Conservation (phyloP, 2,888 invertebrate species). For the Apamea crenata region DNA sequence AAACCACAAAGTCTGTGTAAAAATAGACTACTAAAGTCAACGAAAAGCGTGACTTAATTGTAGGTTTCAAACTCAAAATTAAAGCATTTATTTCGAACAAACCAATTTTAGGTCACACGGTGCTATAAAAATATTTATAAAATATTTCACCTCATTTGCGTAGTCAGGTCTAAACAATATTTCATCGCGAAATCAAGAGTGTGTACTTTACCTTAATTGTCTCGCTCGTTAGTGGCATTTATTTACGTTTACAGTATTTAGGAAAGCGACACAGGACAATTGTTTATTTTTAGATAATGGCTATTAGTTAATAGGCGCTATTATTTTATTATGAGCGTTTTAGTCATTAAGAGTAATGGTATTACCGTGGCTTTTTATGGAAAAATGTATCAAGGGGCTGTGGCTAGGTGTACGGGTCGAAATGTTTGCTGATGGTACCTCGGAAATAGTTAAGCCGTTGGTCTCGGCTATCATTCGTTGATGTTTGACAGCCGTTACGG, state of each 20-base stretch:
- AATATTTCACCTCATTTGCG: slow-evolving; percentile 11
- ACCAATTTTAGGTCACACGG: not conserved
- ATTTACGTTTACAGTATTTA: slow-evolving; percentile 30
- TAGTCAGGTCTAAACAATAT: slow-evolving; percentile 32
- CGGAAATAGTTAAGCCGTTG: not conserved
- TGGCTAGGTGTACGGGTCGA: not conserved
- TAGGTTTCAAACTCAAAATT: too few relatives aligned
- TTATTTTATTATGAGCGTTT: not conserved
- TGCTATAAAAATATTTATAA: not conserved
- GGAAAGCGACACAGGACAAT: not conserved
- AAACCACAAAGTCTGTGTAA: too few relatives aligned
- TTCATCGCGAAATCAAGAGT: slow-evolving; percentile 57
- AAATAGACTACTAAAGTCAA: too few relatives aligned
- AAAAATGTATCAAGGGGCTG: not conserved
- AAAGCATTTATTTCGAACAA: too few relatives aligned
- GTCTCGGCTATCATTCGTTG: not conserved
- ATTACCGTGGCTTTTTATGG: not conserved
- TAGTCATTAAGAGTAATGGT: not conserved
- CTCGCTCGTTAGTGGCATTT: slow-evolving; percentile 62
- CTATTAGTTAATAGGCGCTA: not conserved
- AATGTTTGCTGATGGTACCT: not conserved
- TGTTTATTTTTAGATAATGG: slow-evolving; percentile 21
- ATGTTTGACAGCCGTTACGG: not conserved
- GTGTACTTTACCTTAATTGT: slow-evolving; percentile 62
- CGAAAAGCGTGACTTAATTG: too few relatives aligned